A percentile compares a stretch with the other conserved stretches of the same genome.
Conservation (phyloP, 2,797 vertebrate genomes). For the Epinephelus malabaricus region DNA sequence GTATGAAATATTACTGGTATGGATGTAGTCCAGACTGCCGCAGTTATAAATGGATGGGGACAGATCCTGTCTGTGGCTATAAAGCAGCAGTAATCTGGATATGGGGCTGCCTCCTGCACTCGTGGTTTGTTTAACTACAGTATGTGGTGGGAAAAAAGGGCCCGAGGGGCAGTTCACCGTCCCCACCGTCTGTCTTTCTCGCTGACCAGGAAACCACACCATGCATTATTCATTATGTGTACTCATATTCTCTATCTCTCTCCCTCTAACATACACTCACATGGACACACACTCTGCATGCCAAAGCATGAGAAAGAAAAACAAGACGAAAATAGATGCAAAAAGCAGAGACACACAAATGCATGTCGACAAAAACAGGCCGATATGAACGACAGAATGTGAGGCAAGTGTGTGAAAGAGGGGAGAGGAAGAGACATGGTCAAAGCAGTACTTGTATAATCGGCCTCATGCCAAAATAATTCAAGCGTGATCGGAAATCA, state of each 20-base stretch:
- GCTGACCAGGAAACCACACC: conserved; percentile 77
- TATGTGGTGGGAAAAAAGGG: conserved; percentile 57
- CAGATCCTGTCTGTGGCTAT: conserved; percentile 50
- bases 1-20: conserved; percentile 20
- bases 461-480: conserved; percentile 70
- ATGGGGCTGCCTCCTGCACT: conserved; percentile 48
- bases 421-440: conserved; percentile 26
- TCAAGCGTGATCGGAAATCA: conserved; percentile 77
- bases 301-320: conserved; percentile 19
- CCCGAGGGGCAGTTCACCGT: conserved; percentile 68
- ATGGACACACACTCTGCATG: conserved; percentile 12
- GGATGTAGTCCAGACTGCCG: conserved; percentile 12
- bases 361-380: conserved; percentile 6
- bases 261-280: not conserved
- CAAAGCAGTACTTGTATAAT: conserved; percentile 69
- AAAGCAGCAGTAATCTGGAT: conserved; percentile 59
- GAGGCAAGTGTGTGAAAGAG: conserved; percentile 5
- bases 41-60: conserved; percentile 56
- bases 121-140: conserved; percentile 73
- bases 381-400: conserved; percentile 4
- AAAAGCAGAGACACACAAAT: conserved; percentile 15
- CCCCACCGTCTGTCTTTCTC: conserved; percentile 61
- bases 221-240: conserved; percentile 78
- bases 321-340: conserved; percentile 36
- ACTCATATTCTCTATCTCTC: conserved; percentile 20